Base-by-base conservation (phyloP, 2,113 vertebrate species). In the Chamaea fasciata region DNA sequence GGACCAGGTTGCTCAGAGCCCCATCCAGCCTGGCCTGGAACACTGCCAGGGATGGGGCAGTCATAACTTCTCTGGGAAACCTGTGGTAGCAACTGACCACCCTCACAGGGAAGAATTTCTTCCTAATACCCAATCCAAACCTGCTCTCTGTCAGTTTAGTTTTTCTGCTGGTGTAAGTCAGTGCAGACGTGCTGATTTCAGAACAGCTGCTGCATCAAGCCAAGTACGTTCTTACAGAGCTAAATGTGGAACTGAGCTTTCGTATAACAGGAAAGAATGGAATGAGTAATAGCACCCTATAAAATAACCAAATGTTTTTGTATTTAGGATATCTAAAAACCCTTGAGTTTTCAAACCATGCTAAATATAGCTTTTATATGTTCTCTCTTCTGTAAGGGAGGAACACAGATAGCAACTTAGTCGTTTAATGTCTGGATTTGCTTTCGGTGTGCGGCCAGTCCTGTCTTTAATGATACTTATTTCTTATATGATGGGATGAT, bases 281-380 rank as follows among this genome's bases (percentile, higher is more conserved):
- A 57, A 85, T 55, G 44, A 85, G 18, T 77, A 84, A 92, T 22
- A 77, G 15, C 53, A 75, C 78, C 42, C 44, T 85, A 70, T 76
- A 90, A 94, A 91, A 83, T 62, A 84, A 73, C 15, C 31, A 91
- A 87, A 67, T 84, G 18, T 46, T 92, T 92, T 91, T 94, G 35
- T 73, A 22, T 67, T 89, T 87, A 83, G 30, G 46, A 62, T 80
- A 83, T 80, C 30, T 87, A 73, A 90, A 92, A 91, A 4, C 15
- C 13, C 19, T 59, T 67, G 47, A 80, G 24, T 73, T 94, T 94
- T 76, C 41, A 63, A 76, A 63, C 39, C 18, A 55, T 27, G 20
- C 44, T 94, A 94, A 95, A 90, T 69, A 74, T 42, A 83, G 24
- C 11, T 90, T 92, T 87, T 94, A 49, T 69, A 37, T 70, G 27